Evolutionary conservation across 2,888 invertebrate genomes (phyloP).

Genomic region (Schrankia costaestrigalis): DNA sequence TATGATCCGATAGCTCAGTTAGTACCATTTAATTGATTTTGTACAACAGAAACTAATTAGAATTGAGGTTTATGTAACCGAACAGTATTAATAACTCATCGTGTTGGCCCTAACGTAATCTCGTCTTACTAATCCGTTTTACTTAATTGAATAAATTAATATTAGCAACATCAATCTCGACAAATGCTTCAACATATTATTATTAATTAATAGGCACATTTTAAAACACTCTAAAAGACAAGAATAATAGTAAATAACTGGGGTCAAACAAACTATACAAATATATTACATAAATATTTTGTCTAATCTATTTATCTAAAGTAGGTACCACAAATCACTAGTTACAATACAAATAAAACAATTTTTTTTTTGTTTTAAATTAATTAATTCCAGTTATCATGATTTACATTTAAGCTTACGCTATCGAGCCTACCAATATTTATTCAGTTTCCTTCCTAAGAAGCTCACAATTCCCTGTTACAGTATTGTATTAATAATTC

Average conservation of each 20-base stretch:
- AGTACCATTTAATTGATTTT: constrained; percentile 76
- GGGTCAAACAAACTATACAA: too few relatives aligned
- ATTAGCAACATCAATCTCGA: constrained; percentile 17
- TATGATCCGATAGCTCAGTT: constrained; percentile 54
- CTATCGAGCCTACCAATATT: constrained; percentile 30
- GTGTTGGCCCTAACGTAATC: constrained; percentile 57
- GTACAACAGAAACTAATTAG: constrained; percentile 75
- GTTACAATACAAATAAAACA: too few relatives aligned
- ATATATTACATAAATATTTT: too few relatives aligned
- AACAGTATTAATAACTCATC: constrained; percentile 68
- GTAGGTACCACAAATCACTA: too few relatives aligned
- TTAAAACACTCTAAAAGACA: too few relatives aligned
- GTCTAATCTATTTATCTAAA: too few relatives aligned
- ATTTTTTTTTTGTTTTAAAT: too few relatives aligned
- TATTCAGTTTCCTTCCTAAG: constrained; percentile 71
- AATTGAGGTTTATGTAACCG: constrained; percentile 72
- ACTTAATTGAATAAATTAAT: constrained; percentile 51
- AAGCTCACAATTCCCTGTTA: constrained; percentile 72
- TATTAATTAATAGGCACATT: too few relatives aligned
- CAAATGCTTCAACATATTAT: constrained; percentile 1
- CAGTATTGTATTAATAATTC: constrained; percentile 74
- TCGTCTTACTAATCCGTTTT: constrained; percentile 50
- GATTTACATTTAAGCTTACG: constrained; percentile 37
- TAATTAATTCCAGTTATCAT: constrained; percentile 5
- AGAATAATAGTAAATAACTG: too few relatives aligned